These are phyloP conservation scores for Liodrosophila aerea DNA, from an alignment of 2,888 invertebrate species.

Conservation along the genomic window DNA sequence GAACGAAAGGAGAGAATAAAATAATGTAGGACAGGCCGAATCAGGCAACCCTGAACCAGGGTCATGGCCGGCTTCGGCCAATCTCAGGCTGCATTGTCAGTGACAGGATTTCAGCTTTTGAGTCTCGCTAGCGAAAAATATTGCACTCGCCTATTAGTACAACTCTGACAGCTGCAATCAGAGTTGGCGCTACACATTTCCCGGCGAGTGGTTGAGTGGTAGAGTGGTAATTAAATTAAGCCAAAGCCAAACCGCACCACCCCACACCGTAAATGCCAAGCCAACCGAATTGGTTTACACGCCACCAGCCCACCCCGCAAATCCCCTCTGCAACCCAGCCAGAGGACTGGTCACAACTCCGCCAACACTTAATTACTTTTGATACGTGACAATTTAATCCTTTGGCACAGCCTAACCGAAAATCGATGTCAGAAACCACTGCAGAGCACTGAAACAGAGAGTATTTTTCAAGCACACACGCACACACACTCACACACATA, in stretches of 20 bases:
- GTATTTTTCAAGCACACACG: slow-evolving; percentile 1
- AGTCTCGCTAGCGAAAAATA: slow-evolving; percentile 42
- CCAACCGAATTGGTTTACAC: slow-evolving; percentile 48
- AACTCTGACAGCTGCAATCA: slow-evolving; percentile 31
- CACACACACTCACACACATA: too few relatives aligned
- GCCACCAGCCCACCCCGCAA: slow-evolving; percentile 18
- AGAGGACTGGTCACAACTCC: slow-evolving; percentile 29
- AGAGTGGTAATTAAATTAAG: slow-evolving; percentile 61
- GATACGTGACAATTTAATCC: slow-evolving; percentile 67
- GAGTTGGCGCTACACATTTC: slow-evolving; percentile 17
- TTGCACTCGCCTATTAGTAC: slow-evolving; percentile 30
- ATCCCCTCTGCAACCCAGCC: slow-evolving; percentile 2
- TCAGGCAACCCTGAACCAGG: slow-evolving; percentile 5
- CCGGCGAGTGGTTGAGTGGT: slow-evolving; percentile 29
- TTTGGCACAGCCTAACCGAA: slow-evolving; percentile 35
- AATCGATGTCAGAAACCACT: slow-evolving; percentile 41
- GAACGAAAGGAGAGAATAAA: slow-evolving; percentile 19
- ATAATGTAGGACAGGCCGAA: neutral
- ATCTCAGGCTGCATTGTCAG: slow-evolving; percentile 29
- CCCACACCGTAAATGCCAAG: slow-evolving; percentile 21
- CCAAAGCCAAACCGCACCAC: slow-evolving; percentile 45
- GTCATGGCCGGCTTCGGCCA: slow-evolving; percentile 15
- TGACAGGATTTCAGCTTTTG: slow-evolving; percentile 30
- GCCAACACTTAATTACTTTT: slow-evolving; percentile 63
- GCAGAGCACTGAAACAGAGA: slow-evolving; percentile 5